phyloP scores from a whole-genome alignment of 2,888 invertebrate species.

The Zonitis immaculata region DNA sequence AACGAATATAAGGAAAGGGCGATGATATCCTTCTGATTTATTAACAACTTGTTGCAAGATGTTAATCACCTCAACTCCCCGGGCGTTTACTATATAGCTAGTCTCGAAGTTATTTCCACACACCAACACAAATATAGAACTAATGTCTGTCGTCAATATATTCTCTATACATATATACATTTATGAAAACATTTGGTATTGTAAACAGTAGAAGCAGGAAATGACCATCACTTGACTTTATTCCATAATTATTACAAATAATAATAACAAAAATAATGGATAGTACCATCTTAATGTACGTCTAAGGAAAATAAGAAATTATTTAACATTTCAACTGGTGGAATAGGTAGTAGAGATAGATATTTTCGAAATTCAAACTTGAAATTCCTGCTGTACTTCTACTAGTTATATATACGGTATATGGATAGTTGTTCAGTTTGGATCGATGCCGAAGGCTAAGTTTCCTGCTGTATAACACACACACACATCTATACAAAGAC shows the following conservation, averaged over 20 bases:
- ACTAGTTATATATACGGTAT: neutral
- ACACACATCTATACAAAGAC: neutral
- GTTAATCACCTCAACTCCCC: constrained; percentile 41
- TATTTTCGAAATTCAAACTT: neutral
- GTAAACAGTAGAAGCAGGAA: neutral
- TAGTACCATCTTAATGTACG: no score
- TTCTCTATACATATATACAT: no score
- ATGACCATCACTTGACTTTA: neutral
- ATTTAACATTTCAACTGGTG: no score
- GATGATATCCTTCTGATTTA: constrained; percentile 43
- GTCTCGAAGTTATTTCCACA: constrained; percentile 19
- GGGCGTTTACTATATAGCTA: constrained; percentile 26
- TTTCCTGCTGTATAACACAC: neutral
- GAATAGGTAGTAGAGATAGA: no score
- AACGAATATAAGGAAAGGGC: constrained; percentile 25
- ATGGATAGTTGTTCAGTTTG: neutral
- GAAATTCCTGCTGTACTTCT: neutral
- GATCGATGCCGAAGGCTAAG: neutral
- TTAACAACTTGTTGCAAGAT: constrained; percentile 46
- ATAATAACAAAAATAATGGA: no score
- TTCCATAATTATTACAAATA: no score
- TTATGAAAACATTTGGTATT: no score
- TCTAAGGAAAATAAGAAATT: no score
- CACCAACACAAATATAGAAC: neutral
- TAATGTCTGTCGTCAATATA: neutral